phyloP scores from a whole-genome alignment of 2,113 vertebrate species.

The Baryphthengus martii region DNA sequence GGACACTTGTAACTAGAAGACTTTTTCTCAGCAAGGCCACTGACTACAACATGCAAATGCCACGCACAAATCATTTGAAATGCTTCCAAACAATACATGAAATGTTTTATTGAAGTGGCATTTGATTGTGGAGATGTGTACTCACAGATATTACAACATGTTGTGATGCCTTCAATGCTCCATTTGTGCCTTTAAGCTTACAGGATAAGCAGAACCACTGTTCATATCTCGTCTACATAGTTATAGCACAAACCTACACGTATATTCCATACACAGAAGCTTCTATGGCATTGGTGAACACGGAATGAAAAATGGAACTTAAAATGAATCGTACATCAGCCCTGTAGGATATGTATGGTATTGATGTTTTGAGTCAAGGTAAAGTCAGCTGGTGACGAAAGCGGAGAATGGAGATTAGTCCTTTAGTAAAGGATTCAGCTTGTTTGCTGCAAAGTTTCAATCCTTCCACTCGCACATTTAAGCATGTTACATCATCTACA shows the following conservation, averaged over 20 bases:
- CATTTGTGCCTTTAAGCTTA: not conserved
- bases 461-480: not conserved
- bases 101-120: not conserved
- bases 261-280: not conserved
- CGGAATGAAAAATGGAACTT: not conserved
- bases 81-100: not conserved
- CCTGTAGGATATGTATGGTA: not conserved
- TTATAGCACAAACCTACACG: not conserved
- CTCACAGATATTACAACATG: not conserved
- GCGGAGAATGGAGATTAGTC: not conserved
- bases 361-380: not conserved
- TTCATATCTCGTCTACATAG: not conserved
- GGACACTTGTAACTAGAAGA: not conserved
- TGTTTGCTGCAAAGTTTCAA: not conserved
- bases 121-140: not conserved
- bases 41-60: not conserved
- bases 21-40: not conserved
- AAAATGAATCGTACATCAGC: not conserved
- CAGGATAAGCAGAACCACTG: not conserved
- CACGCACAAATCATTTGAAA: not conserved
- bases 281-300: not conserved
- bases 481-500: not conserved
- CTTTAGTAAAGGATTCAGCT: not conserved
- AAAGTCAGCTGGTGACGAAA: not conserved
- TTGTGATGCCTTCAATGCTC: not conserved